phyloP scores from a whole-genome alignment of 1,140 invertebrate genomes.

The Drosophila funebris region DNA sequence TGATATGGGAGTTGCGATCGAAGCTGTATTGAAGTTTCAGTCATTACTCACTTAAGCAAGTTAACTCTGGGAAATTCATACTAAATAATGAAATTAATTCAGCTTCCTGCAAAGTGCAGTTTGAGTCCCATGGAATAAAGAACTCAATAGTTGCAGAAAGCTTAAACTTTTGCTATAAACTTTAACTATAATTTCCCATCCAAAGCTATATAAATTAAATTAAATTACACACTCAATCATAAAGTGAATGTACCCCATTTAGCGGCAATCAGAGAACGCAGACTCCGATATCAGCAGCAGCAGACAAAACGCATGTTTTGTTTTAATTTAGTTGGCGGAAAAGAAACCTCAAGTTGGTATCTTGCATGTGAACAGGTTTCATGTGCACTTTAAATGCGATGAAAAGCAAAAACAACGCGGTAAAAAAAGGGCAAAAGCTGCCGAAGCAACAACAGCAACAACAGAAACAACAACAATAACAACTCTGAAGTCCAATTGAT shows the following conservation, averaged over 20 bases:
- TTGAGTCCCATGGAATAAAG: no score
- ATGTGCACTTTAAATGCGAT: conserved; percentile 10
- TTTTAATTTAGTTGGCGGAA: conserved; percentile 69
- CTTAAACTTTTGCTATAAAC: no score
- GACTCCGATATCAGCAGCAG: conserved; percentile 49
- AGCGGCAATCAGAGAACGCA: conserved; percentile 1
- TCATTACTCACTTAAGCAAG: no score
- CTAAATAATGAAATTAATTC: no score
- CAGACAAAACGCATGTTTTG: conserved; percentile 78
- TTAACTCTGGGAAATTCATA: no score
- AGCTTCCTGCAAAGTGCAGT: no score
- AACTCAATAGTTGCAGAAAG: no score
- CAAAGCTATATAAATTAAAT: no score
- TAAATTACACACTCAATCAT: no score
- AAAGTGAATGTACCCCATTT: conserved; percentile 9
- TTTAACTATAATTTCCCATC: no score
- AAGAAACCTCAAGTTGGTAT: conserved; percentile 39
- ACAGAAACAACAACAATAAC: conserved; percentile 22
- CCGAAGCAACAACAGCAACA: conserved; percentile 20
- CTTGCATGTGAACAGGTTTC: conserved; percentile 57
- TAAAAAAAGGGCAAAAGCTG: conserved; percentile 48
- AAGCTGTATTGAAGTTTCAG: no score
- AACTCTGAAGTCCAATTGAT: conserved; percentile 35
- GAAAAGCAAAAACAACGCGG: conserved; percentile 26
- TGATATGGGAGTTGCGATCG: no score